Conservation (phyloP, 2,888 invertebrate species). For the Agrotis puta region DNA sequence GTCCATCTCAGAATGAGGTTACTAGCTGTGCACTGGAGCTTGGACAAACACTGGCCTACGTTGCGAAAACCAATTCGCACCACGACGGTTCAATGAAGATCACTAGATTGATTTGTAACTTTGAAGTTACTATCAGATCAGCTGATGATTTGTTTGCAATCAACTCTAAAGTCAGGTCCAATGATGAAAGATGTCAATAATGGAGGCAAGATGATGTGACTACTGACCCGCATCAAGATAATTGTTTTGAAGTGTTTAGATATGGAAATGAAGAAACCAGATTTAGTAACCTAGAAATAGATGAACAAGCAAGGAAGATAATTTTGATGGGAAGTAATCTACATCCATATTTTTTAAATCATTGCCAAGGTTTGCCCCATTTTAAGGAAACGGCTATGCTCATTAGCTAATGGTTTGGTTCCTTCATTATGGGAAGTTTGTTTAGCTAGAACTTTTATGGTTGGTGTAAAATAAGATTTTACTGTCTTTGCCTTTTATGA, state of each 20-base stretch:
- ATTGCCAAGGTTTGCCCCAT: conserved; percentile 21
- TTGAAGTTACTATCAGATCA: conserved; percentile 14
- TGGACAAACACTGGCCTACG: conserved; percentile 38
- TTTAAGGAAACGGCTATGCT: conserved; percentile 30
- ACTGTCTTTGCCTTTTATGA: not conserved
- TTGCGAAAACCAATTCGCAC: conserved; percentile 56
- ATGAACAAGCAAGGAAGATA: conserved; percentile 4
- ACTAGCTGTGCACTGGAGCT: conserved; percentile 59
- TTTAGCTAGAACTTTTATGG: not conserved
- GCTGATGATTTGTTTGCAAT: conserved; percentile 36
- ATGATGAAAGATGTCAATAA: conserved; percentile 31
- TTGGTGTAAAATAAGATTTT: not conserved
- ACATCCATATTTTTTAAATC: conserved; percentile 15
- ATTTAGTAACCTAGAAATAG: not conserved
- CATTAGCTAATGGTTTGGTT: conserved; percentile 29
- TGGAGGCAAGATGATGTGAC: conserved; percentile 16
- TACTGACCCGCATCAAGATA: conserved; percentile 10
- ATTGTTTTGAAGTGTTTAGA: conserved; percentile 7
- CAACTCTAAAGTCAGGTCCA: conserved; percentile 5
- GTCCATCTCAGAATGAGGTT: conserved; percentile 57
- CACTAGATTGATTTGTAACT: conserved; percentile 40
- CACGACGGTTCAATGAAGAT: conserved; percentile 56
- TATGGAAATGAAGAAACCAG: conserved; percentile 10
- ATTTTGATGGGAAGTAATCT: conserved; percentile 15
- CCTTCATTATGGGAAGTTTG: conserved; percentile 15